Percentiles rank a stretch among this genome's conserved stretches.
phyloP scores from a whole-genome alignment of 1,140 invertebrate species.

The Latrodectus geometricus region DNA sequence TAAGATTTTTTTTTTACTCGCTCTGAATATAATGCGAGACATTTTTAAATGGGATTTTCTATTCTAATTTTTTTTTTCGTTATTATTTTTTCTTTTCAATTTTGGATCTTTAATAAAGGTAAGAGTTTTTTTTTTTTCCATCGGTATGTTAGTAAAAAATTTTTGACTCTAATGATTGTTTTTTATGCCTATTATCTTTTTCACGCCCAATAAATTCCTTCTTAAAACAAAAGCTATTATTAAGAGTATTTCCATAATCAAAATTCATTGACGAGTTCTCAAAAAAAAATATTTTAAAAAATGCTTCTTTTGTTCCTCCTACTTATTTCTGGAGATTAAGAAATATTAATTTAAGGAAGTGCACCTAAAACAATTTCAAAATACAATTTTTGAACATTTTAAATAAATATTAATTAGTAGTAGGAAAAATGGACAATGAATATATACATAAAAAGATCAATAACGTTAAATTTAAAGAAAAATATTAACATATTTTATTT shows the following conservation, averaged over 20 bases:
- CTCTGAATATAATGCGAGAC: constrained; percentile 11
- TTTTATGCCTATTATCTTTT: constrained; percentile 15
- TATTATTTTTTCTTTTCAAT: constrained; percentile 18
- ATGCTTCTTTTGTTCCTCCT: background rate
- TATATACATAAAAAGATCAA: too few species aligned
- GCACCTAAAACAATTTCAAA: too few species aligned
- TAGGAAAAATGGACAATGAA: too few species aligned
- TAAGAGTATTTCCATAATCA: constrained; percentile 50
- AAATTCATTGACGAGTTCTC: background rate
- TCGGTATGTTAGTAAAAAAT: background rate
- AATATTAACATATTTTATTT: too few species aligned
- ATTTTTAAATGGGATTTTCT: constrained; percentile 29
- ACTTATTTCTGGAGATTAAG: background rate
- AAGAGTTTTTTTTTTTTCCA: constrained; percentile 3
- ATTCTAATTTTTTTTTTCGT: constrained; percentile 28
- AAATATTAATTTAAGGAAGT: background rate
- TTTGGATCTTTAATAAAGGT: constrained; percentile 22
- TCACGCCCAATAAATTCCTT: constrained; percentile 44
- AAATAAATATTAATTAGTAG: too few species aligned
- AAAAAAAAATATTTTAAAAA: background rate
- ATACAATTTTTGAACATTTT: too few species aligned
- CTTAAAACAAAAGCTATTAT: constrained; percentile 46
- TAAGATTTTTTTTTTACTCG: constrained; percentile 8
- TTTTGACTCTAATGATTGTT: constrained; percentile 47
- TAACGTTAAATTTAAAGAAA: too few species aligned